phyloP scores from a whole-genome alignment of 2,797 vertebrate genomes.

The Pelochelys cantorii region DNA sequence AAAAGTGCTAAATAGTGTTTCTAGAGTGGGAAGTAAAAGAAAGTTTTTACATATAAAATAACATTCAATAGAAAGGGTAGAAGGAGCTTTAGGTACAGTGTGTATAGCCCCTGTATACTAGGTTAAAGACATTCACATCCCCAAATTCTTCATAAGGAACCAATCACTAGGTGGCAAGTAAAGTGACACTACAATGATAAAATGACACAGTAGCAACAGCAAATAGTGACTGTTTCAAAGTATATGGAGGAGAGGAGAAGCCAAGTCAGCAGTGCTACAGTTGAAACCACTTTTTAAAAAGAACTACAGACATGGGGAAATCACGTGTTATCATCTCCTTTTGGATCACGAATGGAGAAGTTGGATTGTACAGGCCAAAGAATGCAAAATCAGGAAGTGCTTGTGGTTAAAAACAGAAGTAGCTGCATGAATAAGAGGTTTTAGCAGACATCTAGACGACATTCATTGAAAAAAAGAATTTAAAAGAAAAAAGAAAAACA shows the following conservation, averaged over 20 bases:
- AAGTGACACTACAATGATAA: neutral
- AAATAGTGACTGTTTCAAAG: neutral
- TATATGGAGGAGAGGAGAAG: neutral
- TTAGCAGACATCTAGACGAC: constrained; percentile 63
- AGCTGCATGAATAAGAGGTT: constrained; percentile 56
- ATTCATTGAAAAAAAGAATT: constrained; percentile 28
- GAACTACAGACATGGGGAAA: constrained; percentile 46
- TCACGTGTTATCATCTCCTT: constrained; percentile 14
- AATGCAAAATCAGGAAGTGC: constrained; percentile 64
- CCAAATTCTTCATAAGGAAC: constrained; percentile 40
- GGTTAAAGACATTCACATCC: neutral
- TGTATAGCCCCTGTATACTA: accelerated
- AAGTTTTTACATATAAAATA: neutral
- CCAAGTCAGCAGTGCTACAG: neutral
- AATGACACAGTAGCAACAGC: neutral
- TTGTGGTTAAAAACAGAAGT: constrained; percentile 69
- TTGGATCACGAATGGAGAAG: neutral
- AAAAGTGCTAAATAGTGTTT: neutral
- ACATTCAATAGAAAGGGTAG: accelerated
- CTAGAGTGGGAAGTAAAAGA: accelerated
- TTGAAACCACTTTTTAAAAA: constrained; percentile 1
- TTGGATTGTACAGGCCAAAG: constrained; percentile 33
- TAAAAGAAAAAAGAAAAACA: neutral
- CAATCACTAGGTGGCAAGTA: neutral
- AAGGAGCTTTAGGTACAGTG: accelerated